phyloP scores from a whole-genome alignment of 2,888 invertebrate species.

The Argyresthia albistria region DNA sequence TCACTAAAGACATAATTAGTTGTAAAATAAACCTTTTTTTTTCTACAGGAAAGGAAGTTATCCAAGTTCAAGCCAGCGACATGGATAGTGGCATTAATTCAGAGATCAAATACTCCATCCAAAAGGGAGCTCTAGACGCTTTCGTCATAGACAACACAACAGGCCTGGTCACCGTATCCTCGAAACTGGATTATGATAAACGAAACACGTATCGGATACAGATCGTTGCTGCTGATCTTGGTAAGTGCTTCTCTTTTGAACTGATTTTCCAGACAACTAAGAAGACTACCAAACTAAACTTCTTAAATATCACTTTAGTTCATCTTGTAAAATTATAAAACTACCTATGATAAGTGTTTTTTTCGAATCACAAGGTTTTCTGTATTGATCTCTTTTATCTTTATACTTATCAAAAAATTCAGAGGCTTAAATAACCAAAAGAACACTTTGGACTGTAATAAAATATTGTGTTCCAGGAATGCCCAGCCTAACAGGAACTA shows the following conservation, averaged over 20 bases:
- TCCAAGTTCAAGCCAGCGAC: conserved; percentile 84
- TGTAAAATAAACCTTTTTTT: too few species aligned
- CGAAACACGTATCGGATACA: conserved; percentile 85
- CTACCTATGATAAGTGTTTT: too few species aligned
- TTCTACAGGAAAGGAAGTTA: conserved; percentile 78
- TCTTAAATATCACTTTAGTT: too few species aligned
- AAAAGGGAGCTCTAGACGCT: conserved; percentile 88
- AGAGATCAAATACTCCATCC: conserved; percentile 83
- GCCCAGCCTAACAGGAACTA: conserved; percentile 86
- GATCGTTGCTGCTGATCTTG: conserved; percentile 85
- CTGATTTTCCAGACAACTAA: too few species aligned
- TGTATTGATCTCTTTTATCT: too few species aligned
- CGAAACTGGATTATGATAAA: conserved; percentile 87
- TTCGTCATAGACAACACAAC: conserved; percentile 84
- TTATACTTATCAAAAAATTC: too few species aligned
- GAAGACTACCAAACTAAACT: too few species aligned
- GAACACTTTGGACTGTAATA: background rate
- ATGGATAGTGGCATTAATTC: conserved; percentile 91
- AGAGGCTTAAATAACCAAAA: background rate
- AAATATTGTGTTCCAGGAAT: conserved; percentile 64
- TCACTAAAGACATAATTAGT: too few species aligned
- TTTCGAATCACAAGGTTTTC: too few species aligned
- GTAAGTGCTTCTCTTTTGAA: conserved; percentile 31
- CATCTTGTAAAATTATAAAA: too few species aligned
- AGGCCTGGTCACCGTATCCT: conserved; percentile 83